Conservation (phyloP, 2,113 vertebrate genomes). For the Emberiza fucata region DNA sequence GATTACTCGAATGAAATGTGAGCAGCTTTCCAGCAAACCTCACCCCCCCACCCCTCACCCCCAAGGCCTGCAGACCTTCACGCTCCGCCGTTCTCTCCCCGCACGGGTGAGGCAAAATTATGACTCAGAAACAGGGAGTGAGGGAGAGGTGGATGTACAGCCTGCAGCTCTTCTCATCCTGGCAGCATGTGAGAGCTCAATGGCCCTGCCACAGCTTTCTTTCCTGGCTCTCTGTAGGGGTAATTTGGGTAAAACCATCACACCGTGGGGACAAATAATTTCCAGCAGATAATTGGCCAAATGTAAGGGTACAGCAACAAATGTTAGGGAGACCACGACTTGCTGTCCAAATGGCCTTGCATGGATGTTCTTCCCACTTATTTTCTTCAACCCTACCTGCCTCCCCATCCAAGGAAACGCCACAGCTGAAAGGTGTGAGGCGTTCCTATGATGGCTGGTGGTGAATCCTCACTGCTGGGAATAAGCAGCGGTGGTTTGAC, state of each 20-base stretch:
- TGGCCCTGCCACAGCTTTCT: neutral
- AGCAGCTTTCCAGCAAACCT: conserved; percentile 53
- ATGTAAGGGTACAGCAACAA: neutral
- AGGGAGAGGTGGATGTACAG: neutral
- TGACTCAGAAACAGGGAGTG: neutral
- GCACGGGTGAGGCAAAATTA: neutral
- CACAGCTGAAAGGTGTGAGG: accelerated
- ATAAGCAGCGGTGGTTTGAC: neutral
- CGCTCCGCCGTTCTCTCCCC: accelerated
- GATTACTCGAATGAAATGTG: conserved; percentile 52
- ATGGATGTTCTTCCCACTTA: neutral
- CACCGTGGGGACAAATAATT: neutral
- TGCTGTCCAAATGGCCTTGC: neutral
- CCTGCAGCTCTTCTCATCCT: neutral
- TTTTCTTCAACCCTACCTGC: neutral
- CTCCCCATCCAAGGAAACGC: neutral
- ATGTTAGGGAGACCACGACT: accelerated
- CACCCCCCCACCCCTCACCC: neutral
- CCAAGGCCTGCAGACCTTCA: neutral
- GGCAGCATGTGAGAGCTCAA: neutral
- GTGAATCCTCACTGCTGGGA: neutral
- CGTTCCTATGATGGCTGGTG: accelerated
- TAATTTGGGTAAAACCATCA: neutral
- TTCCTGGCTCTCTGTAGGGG: neutral
- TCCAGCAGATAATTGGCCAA: neutral